Evolutionary conservation across 2,888 invertebrate species (phyloP).

Genomic region (Plutella xylostella): DNA sequence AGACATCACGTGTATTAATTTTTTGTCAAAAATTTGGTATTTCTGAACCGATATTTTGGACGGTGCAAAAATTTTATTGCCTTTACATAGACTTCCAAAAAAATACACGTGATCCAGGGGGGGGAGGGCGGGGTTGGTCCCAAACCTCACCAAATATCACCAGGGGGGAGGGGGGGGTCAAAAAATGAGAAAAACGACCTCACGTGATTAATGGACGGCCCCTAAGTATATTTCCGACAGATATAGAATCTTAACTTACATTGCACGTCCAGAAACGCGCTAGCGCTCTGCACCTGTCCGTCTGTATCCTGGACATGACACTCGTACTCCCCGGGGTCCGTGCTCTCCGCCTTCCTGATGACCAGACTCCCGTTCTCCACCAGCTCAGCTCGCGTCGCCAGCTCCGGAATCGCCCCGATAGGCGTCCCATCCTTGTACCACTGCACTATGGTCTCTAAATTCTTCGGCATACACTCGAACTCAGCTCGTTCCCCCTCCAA

Average conservation of each 20-base stretch:
- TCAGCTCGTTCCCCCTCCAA: conserved; percentile 86
- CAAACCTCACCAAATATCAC: too few species aligned
- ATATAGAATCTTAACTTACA: conserved; percentile 75
- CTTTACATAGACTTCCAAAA: too few species aligned
- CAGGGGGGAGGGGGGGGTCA: too few species aligned
- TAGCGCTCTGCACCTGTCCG: conserved; percentile 82
- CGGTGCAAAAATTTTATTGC: too few species aligned
- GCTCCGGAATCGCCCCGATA: conserved; percentile 71
- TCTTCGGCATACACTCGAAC: conserved; percentile 86
- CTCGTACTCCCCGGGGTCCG: conserved; percentile 88
- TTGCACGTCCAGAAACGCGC: conserved; percentile 91
- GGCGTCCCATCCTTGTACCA: conserved; percentile 79
- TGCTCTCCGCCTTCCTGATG: conserved; percentile 81
- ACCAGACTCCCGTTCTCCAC: conserved; percentile 84
- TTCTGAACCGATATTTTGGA: too few species aligned
- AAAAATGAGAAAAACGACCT: too few species aligned
- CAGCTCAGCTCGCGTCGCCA: conserved; percentile 71
- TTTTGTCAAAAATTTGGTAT: too few species aligned
- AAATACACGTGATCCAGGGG: too few species aligned
- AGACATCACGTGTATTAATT: too few species aligned
- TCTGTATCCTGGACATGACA: conserved; percentile 84
- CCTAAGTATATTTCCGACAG: too few species aligned
- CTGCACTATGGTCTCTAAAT: conserved; percentile 58
- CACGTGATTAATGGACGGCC: too few species aligned
- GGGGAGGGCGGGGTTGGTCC: too few species aligned